Evolutionary conservation across 2,888 invertebrate species (phyloP).

Genomic region (Platycheirus rosarum): DNA sequence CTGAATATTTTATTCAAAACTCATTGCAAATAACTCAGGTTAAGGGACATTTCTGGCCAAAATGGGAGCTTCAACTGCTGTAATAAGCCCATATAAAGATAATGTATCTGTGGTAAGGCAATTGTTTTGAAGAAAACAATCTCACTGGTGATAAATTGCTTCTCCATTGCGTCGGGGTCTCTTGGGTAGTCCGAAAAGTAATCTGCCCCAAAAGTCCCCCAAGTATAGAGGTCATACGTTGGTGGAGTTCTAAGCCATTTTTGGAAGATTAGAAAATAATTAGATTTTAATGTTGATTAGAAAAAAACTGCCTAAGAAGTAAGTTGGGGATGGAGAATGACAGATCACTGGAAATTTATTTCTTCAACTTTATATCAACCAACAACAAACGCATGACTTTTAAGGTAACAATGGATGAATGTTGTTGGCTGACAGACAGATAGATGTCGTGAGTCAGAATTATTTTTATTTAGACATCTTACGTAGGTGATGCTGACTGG

Average conservation of each 20-base stretch:
- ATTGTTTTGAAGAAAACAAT: conserved; percentile 32
- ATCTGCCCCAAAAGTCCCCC: conserved; percentile 42
- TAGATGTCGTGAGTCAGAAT: conserved; percentile 55
- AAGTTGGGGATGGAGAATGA: background rate
- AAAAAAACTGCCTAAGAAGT: background rate
- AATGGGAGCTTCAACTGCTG: conserved; percentile 34
- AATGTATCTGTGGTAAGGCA: conserved; percentile 22
- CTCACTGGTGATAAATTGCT: conserved; percentile 25
- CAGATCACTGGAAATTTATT: conserved; percentile 6
- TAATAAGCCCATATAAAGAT: conserved; percentile 53
- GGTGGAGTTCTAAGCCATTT: conserved; percentile 46
- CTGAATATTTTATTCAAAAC: conserved; percentile 4
- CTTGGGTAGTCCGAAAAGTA: conserved; percentile 24
- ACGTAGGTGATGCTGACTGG: conserved; percentile 44
- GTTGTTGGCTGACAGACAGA: background rate
- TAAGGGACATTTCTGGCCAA: conserved; percentile 50
- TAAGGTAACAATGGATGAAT: conserved; percentile 46
- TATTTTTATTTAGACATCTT: conserved; percentile 45
- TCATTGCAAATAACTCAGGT: conserved; percentile 49
- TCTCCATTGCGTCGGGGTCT: no score
- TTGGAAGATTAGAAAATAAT: conserved; percentile 36
- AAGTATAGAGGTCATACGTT: conserved; percentile 67
- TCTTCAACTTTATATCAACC: conserved; percentile 35
- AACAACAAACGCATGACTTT: conserved; percentile 38
- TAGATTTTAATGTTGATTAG: conserved; percentile 13